phyloP scores from a whole-genome alignment of 2,113 vertebrate species.

The Rhombomys opimus region DNA sequence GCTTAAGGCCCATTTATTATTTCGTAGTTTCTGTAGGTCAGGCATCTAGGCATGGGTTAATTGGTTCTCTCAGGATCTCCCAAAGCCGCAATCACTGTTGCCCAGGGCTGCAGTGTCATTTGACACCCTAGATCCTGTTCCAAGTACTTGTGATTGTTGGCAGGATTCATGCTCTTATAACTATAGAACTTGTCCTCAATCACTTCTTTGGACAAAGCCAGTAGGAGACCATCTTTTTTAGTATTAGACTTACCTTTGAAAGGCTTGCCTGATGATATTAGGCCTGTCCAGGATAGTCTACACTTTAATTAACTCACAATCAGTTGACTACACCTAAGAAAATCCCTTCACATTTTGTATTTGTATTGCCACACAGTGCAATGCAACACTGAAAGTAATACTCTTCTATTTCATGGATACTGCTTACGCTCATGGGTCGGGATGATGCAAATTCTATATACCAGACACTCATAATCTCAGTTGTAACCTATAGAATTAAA shows the following conservation, averaged over 20 bases:
- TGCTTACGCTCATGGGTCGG: neutral
- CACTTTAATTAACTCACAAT: neutral
- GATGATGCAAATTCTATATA: neutral
- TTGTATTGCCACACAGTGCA: neutral
- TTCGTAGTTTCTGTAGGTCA: neutral
- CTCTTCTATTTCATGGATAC: neutral
- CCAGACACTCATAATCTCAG: neutral
- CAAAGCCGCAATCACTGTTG: neutral
- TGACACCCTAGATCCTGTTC: neutral
- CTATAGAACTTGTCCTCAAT: neutral
- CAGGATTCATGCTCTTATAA: constrained; percentile 11
- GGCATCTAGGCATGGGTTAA: neutral
- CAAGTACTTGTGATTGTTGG: neutral
- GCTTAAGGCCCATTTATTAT: neutral
- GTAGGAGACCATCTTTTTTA: neutral
- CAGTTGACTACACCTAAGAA: neutral
- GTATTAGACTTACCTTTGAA: neutral
- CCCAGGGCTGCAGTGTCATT: neutral
- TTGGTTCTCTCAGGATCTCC: neutral
- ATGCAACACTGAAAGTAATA: neutral
- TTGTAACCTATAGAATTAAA: neutral
- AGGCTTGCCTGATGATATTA: neutral
- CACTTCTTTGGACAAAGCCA: neutral
- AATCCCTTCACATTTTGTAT: neutral
- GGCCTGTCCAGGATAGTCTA: neutral